A percentile compares a stretch with the other conserved stretches of the same genome.
phyloP scores from a whole-genome alignment of 2,797 vertebrate species.

The Phataginus tricuspis region DNA sequence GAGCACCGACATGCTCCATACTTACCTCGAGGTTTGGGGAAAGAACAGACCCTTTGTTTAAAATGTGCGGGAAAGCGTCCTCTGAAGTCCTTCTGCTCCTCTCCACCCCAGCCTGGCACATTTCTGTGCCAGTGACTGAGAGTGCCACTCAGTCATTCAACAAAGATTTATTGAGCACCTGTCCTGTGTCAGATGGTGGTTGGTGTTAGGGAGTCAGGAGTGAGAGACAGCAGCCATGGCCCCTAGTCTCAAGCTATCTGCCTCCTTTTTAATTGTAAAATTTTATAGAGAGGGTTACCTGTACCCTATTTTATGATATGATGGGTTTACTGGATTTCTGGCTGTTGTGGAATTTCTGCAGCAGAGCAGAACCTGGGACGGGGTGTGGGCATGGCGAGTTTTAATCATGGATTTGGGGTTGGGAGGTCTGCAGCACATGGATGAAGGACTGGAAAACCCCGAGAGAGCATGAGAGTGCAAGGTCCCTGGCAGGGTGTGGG shows the following conservation, averaged over 20 bases:
- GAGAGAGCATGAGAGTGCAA: neutral
- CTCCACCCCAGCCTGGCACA: too few relatives aligned
- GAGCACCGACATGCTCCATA: too few relatives aligned
- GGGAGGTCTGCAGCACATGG: neutral
- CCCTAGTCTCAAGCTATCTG: neutral
- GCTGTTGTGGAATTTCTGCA: neutral
- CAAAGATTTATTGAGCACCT: neutral
- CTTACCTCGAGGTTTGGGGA: neutral
- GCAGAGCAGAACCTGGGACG: neutral
- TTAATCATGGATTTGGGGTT: neutral
- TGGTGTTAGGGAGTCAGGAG: neutral
- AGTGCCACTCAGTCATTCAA: neutral
- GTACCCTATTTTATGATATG: neutral
- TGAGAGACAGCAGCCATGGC: neutral
- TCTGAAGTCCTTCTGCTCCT: neutral
- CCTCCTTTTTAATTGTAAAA: neutral
- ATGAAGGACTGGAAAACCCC: neutral
- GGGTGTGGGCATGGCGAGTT: neutral
- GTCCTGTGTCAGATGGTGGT: neutral
- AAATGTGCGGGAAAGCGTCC: neutral
- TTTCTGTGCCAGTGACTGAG: neutral
- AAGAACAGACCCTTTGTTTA: neutral
- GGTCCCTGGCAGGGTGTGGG: neutral
- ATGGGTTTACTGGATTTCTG: neutral
- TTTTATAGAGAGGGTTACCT: neutral